Base-by-base conservation (phyloP, 2,888 invertebrate genomes). In the Pecten maximus region DNA sequence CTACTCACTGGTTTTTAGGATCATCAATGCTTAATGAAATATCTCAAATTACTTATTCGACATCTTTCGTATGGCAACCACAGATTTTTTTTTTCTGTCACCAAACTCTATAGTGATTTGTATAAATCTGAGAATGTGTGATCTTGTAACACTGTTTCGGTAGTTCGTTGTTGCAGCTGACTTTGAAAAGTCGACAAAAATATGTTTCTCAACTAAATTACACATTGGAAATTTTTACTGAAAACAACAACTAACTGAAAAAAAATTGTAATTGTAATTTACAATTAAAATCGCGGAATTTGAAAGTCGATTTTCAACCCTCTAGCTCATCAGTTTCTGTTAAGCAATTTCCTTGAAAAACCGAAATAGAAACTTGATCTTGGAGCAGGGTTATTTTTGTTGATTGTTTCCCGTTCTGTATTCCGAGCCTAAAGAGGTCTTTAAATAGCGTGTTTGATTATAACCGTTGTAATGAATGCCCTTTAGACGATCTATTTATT, bases 261-360 rank as follows among this genome's bases (percentile, higher is more conserved):
- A 28, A 0, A 10, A 6, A 6, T 74, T 74, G 74, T 28, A 74
- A 74, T 35, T 74, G 35, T 74, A 74, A 74, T 35, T 35, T 35
- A 74, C 74, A 74, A 35, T 74, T 35, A 28, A 74, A 74, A 74
- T 74, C 16, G 23, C 10, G 35, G n/a, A n/a, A n/a, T n/a, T n/a
- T n/a, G n/a, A 74, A 74, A 60, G 48, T 60, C n/a, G 60, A 60
- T 74, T 35, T 74, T 35, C 35, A 74, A 74, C 74, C 44, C 35
- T 74, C 12, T 15, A 74, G 35, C 35, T 35, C 74, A 74, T 74
- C 74, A 74, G 35, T 74, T 74, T 74, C 74, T 74, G 35, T 35
- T 28, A 74, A 74, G 74, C 74, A 28, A 74, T 74, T 74, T 74
- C 74, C 35, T 35, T 4, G 35, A 74, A 74, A 35, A 74, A 35